Evolutionary conservation across 1,140 invertebrate genomes (phyloP).

Genomic region (Penaeus vannamei): DNA sequence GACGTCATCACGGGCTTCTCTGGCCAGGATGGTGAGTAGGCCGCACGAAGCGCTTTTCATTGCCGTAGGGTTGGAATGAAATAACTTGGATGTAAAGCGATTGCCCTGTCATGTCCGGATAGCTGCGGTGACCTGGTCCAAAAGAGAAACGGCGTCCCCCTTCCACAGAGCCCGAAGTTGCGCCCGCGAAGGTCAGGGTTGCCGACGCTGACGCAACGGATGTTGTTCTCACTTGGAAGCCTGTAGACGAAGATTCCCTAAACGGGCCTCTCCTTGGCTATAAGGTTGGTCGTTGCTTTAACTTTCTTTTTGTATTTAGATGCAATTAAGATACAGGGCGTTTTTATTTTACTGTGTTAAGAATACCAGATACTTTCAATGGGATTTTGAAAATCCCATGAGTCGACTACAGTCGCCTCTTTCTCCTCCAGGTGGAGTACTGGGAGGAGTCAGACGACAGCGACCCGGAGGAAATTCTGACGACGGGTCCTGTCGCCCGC

Average conservation of each 20-base stretch:
- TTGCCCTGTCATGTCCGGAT: neutral
- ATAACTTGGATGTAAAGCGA: too few species aligned
- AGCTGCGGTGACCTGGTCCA: neutral
- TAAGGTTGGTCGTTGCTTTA: constrained; percentile 20
- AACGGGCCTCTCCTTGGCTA: constrained; percentile 49
- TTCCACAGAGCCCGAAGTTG: constrained; percentile 42
- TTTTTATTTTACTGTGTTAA: neutral
- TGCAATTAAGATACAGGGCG: neutral
- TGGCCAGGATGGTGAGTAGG: constrained; percentile 49
- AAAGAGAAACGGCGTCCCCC: too few species aligned
- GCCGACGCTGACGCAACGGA: constrained; percentile 50
- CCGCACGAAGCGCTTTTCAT: neutral
- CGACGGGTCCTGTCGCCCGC: constrained; percentile 22
- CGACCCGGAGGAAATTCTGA: constrained; percentile 8
- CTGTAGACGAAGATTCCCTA: constrained; percentile 24
- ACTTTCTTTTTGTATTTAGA: neutral
- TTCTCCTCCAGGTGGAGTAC: constrained; percentile 36
- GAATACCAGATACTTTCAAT: too few species aligned
- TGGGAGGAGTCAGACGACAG: constrained; percentile 20
- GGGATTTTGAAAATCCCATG: too few species aligned
- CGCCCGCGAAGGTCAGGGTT: constrained; percentile 16
- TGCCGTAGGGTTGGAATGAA: neutral
- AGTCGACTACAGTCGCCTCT: too few species aligned
- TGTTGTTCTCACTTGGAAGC: constrained; percentile 43
- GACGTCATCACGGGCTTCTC: constrained; percentile 2